Evolutionary conservation across 2,797 vertebrate genomes (phyloP).

Genomic region (Semotilus atromaculatus): DNA sequence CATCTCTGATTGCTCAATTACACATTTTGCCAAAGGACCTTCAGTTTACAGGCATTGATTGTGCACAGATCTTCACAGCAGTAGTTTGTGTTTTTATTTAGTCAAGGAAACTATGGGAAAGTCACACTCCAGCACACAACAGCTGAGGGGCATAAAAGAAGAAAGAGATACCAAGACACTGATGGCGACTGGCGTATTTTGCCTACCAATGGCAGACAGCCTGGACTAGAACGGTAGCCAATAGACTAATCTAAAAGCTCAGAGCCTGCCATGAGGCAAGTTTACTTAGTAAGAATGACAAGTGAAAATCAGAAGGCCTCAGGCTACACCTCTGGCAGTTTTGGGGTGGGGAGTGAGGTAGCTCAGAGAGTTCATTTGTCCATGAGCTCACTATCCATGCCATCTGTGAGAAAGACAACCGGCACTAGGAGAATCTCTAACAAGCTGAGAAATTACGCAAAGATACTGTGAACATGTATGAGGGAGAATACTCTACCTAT

Average conservation of each 20-base stretch:
- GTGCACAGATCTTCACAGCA: conserved; percentile 4
- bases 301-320: conserved; percentile 51
- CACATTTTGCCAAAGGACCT: conserved; percentile 57
- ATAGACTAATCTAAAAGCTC: conserved; percentile 46
- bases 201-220: conserved; percentile 42
- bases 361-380: conserved; percentile 27
- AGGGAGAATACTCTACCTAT: not conserved
- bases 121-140: conserved; percentile 13
- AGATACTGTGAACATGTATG: conserved; percentile 14
- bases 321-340: conserved; percentile 53
- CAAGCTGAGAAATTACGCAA: not conserved
- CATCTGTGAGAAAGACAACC: conserved; percentile 28
- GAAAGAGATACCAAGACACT: conserved; percentile 12
- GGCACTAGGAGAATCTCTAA: conserved; percentile 2
- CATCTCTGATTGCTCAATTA: conserved; percentile 69
- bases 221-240: conserved; percentile 42
- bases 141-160: conserved; percentile 45
- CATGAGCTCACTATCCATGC: conserved; percentile 16
- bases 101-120: conserved; percentile 24
- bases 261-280: conserved; percentile 37
- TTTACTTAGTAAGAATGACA: conserved; percentile 59
- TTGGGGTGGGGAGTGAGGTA: conserved; percentile 17
- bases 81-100: conserved; percentile 29
- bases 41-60: conserved; percentile 39
- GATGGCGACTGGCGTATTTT: conserved; percentile 20